These are phyloP conservation scores for Taxidea taxus DNA, from an alignment of 2,113 vertebrate species.

Conservation along the genomic window DNA sequence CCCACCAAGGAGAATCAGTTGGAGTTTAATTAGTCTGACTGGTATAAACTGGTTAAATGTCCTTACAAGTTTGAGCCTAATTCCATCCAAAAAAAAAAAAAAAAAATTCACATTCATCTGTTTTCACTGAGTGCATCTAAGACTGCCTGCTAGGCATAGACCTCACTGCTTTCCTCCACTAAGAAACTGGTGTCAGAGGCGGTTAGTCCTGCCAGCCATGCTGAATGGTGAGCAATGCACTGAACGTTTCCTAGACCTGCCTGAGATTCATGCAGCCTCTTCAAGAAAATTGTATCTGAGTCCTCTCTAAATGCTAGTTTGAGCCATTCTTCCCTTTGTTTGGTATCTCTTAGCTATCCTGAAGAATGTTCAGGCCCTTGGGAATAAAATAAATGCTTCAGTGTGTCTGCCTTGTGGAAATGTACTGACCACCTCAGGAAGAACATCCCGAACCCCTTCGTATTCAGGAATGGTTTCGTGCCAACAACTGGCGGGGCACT, in stretches of 20 bases:
- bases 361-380: not conserved
- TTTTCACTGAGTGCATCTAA: not conserved
- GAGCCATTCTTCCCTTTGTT: not conserved
- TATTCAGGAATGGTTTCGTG: not conserved
- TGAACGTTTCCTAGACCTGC: not conserved
- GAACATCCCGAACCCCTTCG: not conserved
- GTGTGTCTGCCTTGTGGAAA: not conserved
- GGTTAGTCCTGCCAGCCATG: not conserved
- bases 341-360: not conserved
- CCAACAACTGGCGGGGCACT: not conserved
- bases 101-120: not conserved
- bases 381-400: not conserved
- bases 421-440: too few species aligned
- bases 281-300: not conserved
- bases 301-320: not conserved
- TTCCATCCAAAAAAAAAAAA: not conserved
- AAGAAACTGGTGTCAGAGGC: not conserved
- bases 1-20: fast-evolving
- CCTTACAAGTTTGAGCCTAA: not conserved
- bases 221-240: not conserved
- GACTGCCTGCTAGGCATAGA: not conserved
- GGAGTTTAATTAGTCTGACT: not conserved
- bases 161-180: not conserved
- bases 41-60: not conserved
- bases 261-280: not conserved